Percentiles rank a stretch among this genome's conserved stretches.
phyloP scores from a whole-genome alignment of 2,888 invertebrate species.

The Harmothoe impar region DNA sequence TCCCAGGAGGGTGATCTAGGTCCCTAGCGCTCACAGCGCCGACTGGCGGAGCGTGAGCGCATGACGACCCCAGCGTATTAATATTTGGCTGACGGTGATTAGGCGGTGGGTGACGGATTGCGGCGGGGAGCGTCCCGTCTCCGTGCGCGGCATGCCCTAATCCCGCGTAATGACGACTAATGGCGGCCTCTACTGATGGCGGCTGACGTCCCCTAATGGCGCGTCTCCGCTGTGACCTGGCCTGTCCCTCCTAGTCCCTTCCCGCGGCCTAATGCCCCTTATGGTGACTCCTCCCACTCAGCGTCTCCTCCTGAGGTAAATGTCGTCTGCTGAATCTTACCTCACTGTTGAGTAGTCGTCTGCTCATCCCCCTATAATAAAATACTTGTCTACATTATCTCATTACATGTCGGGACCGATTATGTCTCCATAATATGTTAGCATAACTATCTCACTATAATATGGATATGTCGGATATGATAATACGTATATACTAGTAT shows the following conservation, averaged over 20 bases:
- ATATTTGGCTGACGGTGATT: conserved; percentile 38
- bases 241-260: not conserved
- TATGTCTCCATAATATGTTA: too few species aligned
- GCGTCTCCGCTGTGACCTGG: not conserved
- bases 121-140: not conserved
- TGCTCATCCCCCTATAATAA: too few species aligned
- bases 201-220: conserved; percentile 4
- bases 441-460: too few species aligned
- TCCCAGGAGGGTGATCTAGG: not conserved
- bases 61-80: conserved; percentile 52
- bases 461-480: too few species aligned
- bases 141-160: not conserved
- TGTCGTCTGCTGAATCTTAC: too few species aligned
- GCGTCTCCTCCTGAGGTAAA: not conserved
- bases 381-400: too few species aligned
- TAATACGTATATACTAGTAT: too few species aligned
- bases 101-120: not conserved
- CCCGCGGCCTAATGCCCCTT: too few species aligned
- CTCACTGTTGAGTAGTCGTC: too few species aligned
- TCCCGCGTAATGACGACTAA: conserved; percentile 37
- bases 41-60: not conserved
- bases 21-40: not conserved
- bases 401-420: too few species aligned
- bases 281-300: not conserved
- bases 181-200: not conserved